These are phyloP conservation scores for Sylvia borin DNA, from an alignment of 2,797 vertebrate species.

Conservation along the genomic window DNA sequence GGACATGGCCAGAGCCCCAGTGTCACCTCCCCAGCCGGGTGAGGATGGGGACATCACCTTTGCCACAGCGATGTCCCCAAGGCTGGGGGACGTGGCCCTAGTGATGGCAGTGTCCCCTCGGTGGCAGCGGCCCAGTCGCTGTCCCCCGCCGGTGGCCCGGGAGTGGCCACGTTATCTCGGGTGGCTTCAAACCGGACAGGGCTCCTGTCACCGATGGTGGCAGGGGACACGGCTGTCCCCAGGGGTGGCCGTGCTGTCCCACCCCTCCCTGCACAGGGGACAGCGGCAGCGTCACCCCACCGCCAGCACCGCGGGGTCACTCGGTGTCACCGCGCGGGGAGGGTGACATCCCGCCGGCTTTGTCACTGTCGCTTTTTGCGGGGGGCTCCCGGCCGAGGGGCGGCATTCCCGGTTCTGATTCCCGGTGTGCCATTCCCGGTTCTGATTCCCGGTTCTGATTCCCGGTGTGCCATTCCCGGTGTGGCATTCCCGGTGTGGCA, in stretches of 20 bases:
- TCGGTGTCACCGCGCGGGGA: not conserved
- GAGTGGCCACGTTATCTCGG: not conserved
- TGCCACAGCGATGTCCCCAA: not conserved
- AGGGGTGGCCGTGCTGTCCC: not conserved
- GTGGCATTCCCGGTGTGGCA: no score
- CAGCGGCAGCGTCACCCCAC: not conserved
- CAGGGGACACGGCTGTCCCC: not conserved
- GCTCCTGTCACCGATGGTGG: not conserved
- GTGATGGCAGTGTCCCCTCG: not conserved
- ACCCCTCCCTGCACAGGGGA: not conserved
- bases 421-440: no score
- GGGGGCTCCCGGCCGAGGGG: no score
- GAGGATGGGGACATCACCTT: not conserved
- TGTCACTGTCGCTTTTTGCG: no score
- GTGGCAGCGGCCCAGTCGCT: not conserved
- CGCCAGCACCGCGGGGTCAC: not conserved
- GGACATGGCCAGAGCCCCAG: not conserved
- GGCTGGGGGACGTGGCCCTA: not conserved
- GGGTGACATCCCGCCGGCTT: no score
- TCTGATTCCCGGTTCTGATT: no score
- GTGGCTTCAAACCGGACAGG: not conserved
- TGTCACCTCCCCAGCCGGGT: not conserved
- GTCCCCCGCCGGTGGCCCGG: not conserved
- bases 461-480: no score
- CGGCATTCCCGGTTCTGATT: no score